A percentile compares a stretch with the other conserved stretches of the same genome.
Conservation (phyloP, 1,140 invertebrate genomes). For the Choristoneura fumiferana region DNA sequence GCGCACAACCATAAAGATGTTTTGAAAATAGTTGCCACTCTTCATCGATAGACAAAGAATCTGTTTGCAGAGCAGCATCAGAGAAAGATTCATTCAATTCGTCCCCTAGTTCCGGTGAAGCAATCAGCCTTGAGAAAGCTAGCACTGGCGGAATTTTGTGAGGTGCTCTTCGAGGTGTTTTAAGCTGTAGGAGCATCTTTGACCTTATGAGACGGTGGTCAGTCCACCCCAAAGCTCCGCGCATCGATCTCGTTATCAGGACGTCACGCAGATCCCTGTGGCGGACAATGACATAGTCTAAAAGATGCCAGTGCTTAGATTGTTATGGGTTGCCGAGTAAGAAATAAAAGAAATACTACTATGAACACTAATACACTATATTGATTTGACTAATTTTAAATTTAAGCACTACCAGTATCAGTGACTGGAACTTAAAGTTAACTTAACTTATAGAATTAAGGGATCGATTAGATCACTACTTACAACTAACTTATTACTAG, state of each 20-base stretch:
- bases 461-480: too few relatives aligned
- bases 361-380: too few relatives aligned
- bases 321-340: too few relatives aligned
- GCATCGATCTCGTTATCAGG: background rate
- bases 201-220: conserved; percentile 23
- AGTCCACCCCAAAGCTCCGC: background rate
- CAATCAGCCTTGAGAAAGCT: background rate
- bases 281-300: background rate
- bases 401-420: too few relatives aligned
- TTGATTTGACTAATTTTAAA: too few relatives aligned
- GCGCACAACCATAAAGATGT: too few relatives aligned
- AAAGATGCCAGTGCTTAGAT: conserved; percentile 10
- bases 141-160: conserved; percentile 22
- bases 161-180: conserved; percentile 20
- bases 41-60: too few relatives aligned
- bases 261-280: background rate
- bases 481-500: too few relatives aligned
- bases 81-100: background rate
- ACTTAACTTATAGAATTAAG: too few relatives aligned
- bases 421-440: too few relatives aligned
- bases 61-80: background rate
- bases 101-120: background rate
- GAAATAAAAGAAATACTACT: too few relatives aligned
- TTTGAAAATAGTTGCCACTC: too few relatives aligned
- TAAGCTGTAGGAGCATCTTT: conserved; percentile 23